Percentiles rank a stretch among this genome's conserved stretches.
These are phyloP conservation scores for Speoplatyrhinus poulsoni DNA, from an alignment of 2,113 vertebrate genomes.

Conservation along the genomic window DNA sequence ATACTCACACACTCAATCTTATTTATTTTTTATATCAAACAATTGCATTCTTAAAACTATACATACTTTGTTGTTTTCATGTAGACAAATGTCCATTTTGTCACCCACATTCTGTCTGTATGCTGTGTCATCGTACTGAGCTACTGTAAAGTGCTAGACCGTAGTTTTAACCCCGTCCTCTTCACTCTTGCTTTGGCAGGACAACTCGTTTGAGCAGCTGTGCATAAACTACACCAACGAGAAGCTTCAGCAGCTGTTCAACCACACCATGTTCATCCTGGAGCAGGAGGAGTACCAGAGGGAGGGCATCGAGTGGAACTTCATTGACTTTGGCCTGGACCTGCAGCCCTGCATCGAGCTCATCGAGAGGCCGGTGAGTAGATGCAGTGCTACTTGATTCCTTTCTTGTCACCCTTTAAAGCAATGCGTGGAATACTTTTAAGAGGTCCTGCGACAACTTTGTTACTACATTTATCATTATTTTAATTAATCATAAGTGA, in stretches of 20 bases:
- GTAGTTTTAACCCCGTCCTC: neutral
- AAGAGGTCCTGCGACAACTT: too few species aligned
- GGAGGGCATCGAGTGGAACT: slow-evolving; percentile 97
- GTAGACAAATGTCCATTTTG: neutral
- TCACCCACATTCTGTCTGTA: too few species aligned
- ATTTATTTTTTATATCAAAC: neutral
- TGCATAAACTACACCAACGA: slow-evolving; percentile 99
- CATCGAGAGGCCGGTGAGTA: slow-evolving; percentile 83
- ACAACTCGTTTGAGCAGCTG: slow-evolving; percentile 96
- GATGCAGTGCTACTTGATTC: too few species aligned
- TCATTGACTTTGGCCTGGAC: slow-evolving; percentile 96
- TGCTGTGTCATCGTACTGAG: neutral
- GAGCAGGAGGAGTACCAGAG: slow-evolving; percentile 97
- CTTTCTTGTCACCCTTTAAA: too few species aligned
- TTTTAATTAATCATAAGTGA: too few species aligned
- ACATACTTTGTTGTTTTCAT: neutral
- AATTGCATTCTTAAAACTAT: too few species aligned
- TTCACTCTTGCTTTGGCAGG: slow-evolving; percentile 63
- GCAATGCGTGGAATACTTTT: too few species aligned
- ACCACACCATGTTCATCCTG: slow-evolving; percentile 98
- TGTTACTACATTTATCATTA: too few species aligned
- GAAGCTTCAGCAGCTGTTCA: slow-evolving; percentile 98
- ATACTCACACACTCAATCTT: neutral
- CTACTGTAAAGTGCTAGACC: neutral
- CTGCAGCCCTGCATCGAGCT: slow-evolving; percentile 97